These are phyloP conservation scores for Geodia barretti DNA, from an alignment of 37 sponge, comb jelly and placozoan species.

Conservation along the genomic window DNA sequence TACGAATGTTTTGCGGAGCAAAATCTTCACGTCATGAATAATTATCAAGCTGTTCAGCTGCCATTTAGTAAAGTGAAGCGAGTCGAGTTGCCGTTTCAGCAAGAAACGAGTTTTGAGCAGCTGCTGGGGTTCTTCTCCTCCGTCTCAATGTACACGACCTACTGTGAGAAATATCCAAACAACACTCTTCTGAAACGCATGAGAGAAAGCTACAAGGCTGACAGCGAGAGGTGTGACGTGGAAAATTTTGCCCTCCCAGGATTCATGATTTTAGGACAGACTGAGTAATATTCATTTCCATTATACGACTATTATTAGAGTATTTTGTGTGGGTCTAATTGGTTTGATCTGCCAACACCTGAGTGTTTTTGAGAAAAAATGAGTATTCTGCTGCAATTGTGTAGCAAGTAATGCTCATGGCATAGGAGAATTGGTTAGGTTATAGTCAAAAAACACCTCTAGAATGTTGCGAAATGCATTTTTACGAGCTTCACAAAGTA, in stretches of 20 bases:
- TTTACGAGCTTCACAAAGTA: no score
- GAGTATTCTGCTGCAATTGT: no score
- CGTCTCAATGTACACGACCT: neutral
- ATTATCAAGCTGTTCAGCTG: neutral
- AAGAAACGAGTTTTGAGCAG: neutral
- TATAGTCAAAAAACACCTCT: no score
- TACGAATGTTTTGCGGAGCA: neutral
- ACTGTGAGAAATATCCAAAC: slow-evolving; percentile 1
- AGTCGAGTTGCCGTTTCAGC: neutral
- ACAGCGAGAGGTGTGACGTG: neutral
- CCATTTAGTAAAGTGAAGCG: neutral
- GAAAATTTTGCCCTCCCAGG: neutral
- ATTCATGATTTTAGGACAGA: neutral
- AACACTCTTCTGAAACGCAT: neutral
- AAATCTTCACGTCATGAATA: neutral
- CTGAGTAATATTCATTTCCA: neutral
- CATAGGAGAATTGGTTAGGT: no score
- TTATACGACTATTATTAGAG: neutral
- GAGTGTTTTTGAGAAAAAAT: no score
- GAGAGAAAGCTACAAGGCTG: neutral
- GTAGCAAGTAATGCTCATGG: no score
- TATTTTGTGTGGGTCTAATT: no score
- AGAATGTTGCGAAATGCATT: no score
- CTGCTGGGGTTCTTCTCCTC: neutral
- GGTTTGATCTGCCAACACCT: no score